Evolutionary conservation across 2,797 vertebrate species (phyloP).

Genomic region (Ibycter americanus): DNA sequence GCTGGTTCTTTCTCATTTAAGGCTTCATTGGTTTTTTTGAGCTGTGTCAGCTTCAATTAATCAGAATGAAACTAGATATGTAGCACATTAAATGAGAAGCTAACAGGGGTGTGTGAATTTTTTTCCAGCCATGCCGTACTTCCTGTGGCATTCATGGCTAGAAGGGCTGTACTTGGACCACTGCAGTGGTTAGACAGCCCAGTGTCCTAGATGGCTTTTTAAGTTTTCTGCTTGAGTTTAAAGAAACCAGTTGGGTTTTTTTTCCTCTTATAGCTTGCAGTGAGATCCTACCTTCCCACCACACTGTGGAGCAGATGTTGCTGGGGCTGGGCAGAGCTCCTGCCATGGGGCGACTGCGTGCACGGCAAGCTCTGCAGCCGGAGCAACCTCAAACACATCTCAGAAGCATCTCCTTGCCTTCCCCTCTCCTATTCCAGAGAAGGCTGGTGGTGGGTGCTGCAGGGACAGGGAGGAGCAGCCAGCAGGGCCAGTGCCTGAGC

Average conservation of each 20-base stretch:
- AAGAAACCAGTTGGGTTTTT: not conserved
- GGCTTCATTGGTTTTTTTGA: conserved; percentile 30
- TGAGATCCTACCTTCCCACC: not conserved
- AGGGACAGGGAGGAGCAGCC: not conserved
- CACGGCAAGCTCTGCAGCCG: not conserved
- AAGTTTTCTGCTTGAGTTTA: not conserved
- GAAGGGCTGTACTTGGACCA: not conserved
- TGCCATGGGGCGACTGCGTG: not conserved
- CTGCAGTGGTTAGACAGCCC: not conserved
- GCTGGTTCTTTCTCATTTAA: conserved; percentile 35
- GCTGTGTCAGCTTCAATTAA: conserved; percentile 14
- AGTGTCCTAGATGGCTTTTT: not conserved
- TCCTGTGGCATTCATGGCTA: not conserved
- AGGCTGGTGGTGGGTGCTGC: not conserved
- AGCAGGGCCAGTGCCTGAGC: not conserved
- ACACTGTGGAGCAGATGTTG: not conserved
- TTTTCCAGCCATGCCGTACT: not conserved
- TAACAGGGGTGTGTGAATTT: not conserved
- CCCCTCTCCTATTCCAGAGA: not conserved
- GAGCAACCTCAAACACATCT: not conserved
- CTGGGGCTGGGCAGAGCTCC: not conserved
- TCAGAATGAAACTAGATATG: conserved; percentile 15
- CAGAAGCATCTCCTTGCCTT: not conserved
- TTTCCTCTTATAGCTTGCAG: not conserved
- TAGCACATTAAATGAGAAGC: not conserved